A percentile compares a stretch with the other conserved stretches of the same genome.
Conservation (phyloP, 2,888 invertebrate genomes). For the Pemphredon lugubris region DNA sequence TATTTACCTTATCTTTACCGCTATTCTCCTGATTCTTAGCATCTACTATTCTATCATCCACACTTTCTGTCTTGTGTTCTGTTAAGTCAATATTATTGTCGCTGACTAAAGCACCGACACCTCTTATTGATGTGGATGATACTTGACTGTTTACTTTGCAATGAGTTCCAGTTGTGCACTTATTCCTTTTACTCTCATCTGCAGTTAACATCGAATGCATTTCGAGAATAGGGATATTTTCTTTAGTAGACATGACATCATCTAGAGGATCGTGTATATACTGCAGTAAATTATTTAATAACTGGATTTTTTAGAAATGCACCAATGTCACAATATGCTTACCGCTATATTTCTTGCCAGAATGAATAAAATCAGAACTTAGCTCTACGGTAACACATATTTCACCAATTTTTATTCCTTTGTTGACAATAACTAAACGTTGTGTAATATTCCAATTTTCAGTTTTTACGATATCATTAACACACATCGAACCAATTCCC, state of each 20-base stretch:
- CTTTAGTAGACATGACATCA: slow-evolving; percentile 71
- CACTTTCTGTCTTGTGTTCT: too few relatives aligned
- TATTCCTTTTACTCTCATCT: slow-evolving; percentile 59
- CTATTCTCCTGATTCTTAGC: slow-evolving; percentile 54
- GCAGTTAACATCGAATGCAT: slow-evolving; percentile 37
- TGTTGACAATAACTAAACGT: slow-evolving; percentile 79
- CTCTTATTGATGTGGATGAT: slow-evolving; percentile 59
- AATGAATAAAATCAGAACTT: slow-evolving; percentile 82
- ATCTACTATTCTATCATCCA: slow-evolving; percentile 61
- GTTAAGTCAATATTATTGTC: slow-evolving; percentile 53
- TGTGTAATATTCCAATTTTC: slow-evolving; percentile 78
- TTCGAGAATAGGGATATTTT: slow-evolving; percentile 73
- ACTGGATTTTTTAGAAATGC: too few relatives aligned
- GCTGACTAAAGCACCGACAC: too few relatives aligned
- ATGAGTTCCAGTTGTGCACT: slow-evolving; percentile 67
- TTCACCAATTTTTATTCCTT: slow-evolving; percentile 81
- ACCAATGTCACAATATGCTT: slow-evolving; percentile 58
- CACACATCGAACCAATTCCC: slow-evolving; percentile 80
- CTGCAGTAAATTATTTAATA: too few relatives aligned
- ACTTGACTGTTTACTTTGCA: slow-evolving; percentile 65
- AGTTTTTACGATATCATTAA: slow-evolving; percentile 75
- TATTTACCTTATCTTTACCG: slow-evolving; percentile 64
- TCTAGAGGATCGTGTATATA: too few relatives aligned
- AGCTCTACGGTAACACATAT: slow-evolving; percentile 81
- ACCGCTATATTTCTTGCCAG: slow-evolving; percentile 82